Evolutionary conservation across 2,888 invertebrate species (phyloP), one percentile per base, ranked within the genome.

Genomic region (Drosophila peninsularis): DNA sequence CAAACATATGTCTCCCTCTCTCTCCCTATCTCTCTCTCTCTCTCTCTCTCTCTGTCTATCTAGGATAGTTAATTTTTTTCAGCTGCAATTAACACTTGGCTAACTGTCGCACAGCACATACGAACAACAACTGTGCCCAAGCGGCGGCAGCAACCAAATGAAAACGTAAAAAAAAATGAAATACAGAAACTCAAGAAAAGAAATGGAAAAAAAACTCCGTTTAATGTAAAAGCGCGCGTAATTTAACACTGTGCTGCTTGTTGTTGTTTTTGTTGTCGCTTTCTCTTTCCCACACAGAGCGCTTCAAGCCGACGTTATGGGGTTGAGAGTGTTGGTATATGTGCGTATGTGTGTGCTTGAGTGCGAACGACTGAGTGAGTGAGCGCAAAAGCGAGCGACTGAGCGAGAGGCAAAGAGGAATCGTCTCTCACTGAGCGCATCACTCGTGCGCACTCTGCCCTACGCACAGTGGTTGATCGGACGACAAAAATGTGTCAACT

Each of bases 191-290:
- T 52, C 65, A 49, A 79, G 47, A 30, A 45, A 56, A 57, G 24
- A 54, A 56, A 53, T 32, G 19, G 34, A 56, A 64, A 21, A 53
- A 69, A 72, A 65, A 75, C 88, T 82, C 76, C 73, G 53, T 66
- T 78, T 70, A 62, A 70, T 75, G 89, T 82, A 83, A 83, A 83
- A 88, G 89, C 89, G 89, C 83, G 83, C 87, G 83, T 86, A 83
- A 88, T 80, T 88, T 88, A 88, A 86, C 87, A 88, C 89, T 73
- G 65, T 34, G 36, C 57, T 52, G 58, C 66, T 75, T 73, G 62
- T 45, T 56, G 67, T 62, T 73, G 62, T 66, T 75, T 36, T 67
- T 77, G 81, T 72, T 78, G 77, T 77, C 70, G 83, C 87, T 82
- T 83, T 83, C 83, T 83, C 89, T 83, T 88, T 88, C 81, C 67